Evolutionary conservation across 2,888 invertebrate species (phyloP).

Genomic region (Thera obeliscata): DNA sequence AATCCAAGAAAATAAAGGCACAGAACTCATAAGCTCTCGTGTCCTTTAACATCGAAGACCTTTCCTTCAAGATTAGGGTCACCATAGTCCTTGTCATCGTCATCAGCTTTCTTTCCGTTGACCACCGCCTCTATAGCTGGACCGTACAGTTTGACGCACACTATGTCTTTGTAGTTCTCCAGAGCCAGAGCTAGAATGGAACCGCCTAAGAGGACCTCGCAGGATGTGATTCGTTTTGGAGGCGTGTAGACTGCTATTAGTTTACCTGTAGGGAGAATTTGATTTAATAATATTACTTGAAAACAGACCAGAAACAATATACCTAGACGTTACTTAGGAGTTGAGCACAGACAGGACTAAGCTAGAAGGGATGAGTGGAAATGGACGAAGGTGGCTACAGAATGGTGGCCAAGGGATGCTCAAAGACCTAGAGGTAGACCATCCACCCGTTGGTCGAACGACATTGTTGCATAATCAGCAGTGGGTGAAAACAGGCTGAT

Average conservation of each 20-base stretch:
- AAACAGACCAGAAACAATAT: no score
- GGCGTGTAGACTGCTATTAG: slow-evolving; percentile 92
- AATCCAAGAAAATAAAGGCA: no score
- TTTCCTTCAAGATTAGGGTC: slow-evolving; percentile 61
- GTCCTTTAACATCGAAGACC: slow-evolving; percentile 82
- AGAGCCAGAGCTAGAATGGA: slow-evolving; percentile 88
- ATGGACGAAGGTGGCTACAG: no score
- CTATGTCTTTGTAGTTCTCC: slow-evolving; percentile 86
- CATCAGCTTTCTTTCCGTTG: slow-evolving; percentile 75
- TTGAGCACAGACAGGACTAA: no score
- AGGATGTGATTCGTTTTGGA: slow-evolving; percentile 88
- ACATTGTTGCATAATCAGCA: no score
- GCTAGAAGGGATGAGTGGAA: no score
- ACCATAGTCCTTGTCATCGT: slow-evolving; percentile 81
- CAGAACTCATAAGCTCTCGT: slow-evolving; percentile 63
- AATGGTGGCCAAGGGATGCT: no score
- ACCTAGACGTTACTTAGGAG: no score
- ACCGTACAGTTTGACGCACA: slow-evolving; percentile 86
- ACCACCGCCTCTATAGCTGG: slow-evolving; percentile 67
- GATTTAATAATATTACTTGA: background rate
- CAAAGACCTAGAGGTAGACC: no score
- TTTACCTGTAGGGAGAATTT: slow-evolving; percentile 82
- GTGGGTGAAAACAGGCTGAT: no score
- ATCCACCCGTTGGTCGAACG: no score
- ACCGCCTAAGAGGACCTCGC: slow-evolving; percentile 91